Evolutionary conservation across 1,140 invertebrate species (phyloP).

Genomic region (Nasonia giraulti): DNA sequence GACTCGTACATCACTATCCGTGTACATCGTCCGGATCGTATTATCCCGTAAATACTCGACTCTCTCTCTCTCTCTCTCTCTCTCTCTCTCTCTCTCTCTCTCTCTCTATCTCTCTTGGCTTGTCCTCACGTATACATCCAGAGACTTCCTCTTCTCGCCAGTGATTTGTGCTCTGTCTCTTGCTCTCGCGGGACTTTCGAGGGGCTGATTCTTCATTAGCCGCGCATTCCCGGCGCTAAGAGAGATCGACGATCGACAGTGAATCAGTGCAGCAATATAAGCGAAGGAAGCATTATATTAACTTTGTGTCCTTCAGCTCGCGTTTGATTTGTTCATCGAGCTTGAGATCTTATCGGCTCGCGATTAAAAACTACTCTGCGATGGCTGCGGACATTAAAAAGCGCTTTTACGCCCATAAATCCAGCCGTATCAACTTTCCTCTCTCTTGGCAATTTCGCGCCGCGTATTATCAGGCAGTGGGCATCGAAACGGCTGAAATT

Average conservation of each 20-base stretch:
- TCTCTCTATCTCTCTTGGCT: background rate
- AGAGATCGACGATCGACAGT: constrained; percentile 17
- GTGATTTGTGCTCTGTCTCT: background rate
- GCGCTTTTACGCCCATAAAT: background rate
- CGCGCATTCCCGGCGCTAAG: background rate
- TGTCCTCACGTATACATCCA: constrained; percentile 38
- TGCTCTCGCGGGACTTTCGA: constrained; percentile 31
- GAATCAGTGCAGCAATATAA: background rate
- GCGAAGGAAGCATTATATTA: background rate
- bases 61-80: background rate
- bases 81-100: no score
- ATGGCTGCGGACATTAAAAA: background rate
- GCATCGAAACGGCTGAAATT: background rate
- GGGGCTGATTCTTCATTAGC: constrained; percentile 43
- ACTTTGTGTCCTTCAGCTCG: background rate
- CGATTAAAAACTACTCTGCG: background rate
- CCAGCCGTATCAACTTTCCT: background rate
- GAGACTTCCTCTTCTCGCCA: background rate
- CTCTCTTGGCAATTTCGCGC: background rate
- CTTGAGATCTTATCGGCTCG: no score
- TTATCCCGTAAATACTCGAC: constrained; percentile 21
- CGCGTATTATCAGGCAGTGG: background rate
- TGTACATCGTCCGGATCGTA: constrained; percentile 2
- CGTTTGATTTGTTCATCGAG: background rate
- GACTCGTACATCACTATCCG: constrained; percentile 8